Conservation (phyloP, 2,113 vertebrate species). For the Sterrhoptilus dennistouni region DNA sequence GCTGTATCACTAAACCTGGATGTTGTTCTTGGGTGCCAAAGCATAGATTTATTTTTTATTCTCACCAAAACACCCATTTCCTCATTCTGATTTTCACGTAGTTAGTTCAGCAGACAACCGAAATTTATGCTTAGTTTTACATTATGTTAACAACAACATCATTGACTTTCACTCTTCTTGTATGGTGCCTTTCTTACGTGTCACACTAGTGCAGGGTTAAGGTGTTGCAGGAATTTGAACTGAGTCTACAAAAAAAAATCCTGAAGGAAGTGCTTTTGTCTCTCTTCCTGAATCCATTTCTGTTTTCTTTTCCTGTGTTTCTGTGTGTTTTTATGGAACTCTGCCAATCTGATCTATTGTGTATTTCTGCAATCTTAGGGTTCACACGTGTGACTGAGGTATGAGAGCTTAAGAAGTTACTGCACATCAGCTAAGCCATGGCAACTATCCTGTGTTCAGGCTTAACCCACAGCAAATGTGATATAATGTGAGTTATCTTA, state of each 20-base stretch:
- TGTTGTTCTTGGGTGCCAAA: background rate
- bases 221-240: background rate
- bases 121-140: background rate
- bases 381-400: background rate
- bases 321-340: background rate
- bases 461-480: background rate
- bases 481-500: constrained; percentile 19
- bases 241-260: background rate
- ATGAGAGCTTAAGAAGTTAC: background rate
- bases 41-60: background rate
- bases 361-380: background rate
- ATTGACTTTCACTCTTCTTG: background rate
- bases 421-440: background rate
- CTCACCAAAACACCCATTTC: background rate
- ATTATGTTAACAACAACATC: background rate
- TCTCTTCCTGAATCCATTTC: background rate
- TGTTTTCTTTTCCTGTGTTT: background rate
- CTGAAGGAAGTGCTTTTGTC: background rate
- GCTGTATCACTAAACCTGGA: background rate
- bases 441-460: background rate
- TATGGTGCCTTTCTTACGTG: background rate
- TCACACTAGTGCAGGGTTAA: background rate
- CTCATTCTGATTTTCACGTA: background rate
- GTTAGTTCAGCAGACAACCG: background rate
- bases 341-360: background rate